Base-by-base conservation (phyloP, 2,113 vertebrate genomes). In the Boleophthalmus pectinirostris region DNA sequence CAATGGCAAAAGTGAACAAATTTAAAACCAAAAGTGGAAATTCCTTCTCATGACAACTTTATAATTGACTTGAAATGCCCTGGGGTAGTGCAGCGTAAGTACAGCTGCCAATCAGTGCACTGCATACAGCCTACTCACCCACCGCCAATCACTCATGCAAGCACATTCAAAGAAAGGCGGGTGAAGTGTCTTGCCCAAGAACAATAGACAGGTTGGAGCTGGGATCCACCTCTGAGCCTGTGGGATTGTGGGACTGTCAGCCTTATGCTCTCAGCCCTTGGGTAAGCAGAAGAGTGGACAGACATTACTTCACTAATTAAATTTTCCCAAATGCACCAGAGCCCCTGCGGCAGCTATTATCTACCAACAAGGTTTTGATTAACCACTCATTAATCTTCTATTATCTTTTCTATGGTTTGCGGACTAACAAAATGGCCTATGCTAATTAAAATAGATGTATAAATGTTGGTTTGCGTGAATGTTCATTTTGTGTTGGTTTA, bases 301-400 rank as follows among this genome's bases (percentile, higher is more conserved):
- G 83, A 92, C 87, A 90, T 87, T 72, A 86, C 83, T 87, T 85
- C 82, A 80, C 84, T 92, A 89, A 92, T 91, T 92, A 88, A 79
- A 89, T 88, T 90, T 85, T 78, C 75, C 74, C 83, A 83, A 91
- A 89, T 84, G 89, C 87, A 84, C 75, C 85, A 77, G 79, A 88
- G 84, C 84, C 87, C 79, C 78, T 74, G 85, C n/a, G 4, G 90
- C 86, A 88, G 84, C 83, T 83, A 89, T 89, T 92, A 92, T 90
- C 88, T 90, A 86, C 80, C 87, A 88, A 85, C 85, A 87, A 75
- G 84, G 89, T 88, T 90, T 89, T 92, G 89, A 91, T 90, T 91
- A 91, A 91, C 90, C 86, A 85, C 85, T 90, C 87, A 86, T 85
- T 77, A 88, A 87, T 90, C 74, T 81, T 84, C 78, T 85, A 83